Conservation (phyloP, 2,113 vertebrate genomes). For the Daboia siamensis region DNA sequence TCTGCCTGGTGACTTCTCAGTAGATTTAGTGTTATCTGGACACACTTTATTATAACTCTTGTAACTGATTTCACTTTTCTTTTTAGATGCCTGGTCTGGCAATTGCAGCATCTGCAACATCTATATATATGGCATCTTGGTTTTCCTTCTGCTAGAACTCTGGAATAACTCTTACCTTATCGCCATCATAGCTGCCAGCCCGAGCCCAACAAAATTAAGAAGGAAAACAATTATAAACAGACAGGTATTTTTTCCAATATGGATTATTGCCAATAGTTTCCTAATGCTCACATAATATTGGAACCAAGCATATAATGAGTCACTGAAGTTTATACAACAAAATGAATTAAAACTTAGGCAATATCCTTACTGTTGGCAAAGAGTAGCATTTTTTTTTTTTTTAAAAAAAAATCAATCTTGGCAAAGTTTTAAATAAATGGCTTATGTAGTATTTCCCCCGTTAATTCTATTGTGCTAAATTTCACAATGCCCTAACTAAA, state of each 20-base stretch:
- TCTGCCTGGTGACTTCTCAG: background rate
- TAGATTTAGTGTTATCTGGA: background rate
- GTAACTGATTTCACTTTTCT: background rate
- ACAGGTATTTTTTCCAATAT: background rate
- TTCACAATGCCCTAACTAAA: background rate
- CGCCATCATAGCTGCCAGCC: background rate
- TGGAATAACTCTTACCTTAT: background rate
- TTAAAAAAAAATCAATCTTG: background rate
- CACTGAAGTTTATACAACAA: background rate
- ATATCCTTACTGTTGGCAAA: background rate
- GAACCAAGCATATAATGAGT: background rate
- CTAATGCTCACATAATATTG: background rate
- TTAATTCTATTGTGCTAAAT: background rate
- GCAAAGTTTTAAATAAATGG: background rate
- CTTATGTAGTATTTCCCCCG: background rate
- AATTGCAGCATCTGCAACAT: background rate
- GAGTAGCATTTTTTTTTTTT: background rate
- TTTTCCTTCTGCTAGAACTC: background rate
- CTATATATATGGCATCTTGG: background rate
- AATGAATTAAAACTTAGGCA: background rate
- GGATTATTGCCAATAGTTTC: background rate
- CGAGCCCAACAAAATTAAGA: background rate
- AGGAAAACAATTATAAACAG: background rate
- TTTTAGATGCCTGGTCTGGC: background rate
- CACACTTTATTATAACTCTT: background rate